Base-by-base conservation (phyloP, 2,888 invertebrate species). In the Orchesellides sinensis region DNA sequence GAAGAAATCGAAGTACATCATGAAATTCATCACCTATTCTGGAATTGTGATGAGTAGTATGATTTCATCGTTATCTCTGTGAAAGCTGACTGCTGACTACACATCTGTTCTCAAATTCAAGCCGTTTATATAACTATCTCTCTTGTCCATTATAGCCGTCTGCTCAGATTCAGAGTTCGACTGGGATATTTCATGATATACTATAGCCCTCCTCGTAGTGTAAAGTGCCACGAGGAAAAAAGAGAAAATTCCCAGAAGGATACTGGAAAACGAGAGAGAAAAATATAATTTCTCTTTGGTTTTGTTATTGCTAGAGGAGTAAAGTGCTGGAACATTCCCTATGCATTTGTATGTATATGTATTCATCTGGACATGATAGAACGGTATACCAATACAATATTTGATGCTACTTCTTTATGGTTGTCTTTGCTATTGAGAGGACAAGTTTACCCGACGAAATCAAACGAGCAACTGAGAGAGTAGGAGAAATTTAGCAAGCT, bases 211-310 rank as follows among this genome's bases (percentile, higher is more conserved):
- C 2, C 4, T 1, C 2, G 40, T n/a, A n/a, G n/a, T n/a, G 69
- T 77, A 68, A 69, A 59, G 72, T 35, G 65, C 45, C 45, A 21
- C 65, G 25, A 25, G 54, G 52, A 45, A 74, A 54, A 61, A 74
- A 19, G 12, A 27, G 61, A 63, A 77, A 56, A 80, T 54, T 73
- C 80, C 80, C 80, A 80, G 32, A 72, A 72, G 80, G 72, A 72
- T 65, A 45, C 52, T 80, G 17, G 6, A 56, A 21, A n/a, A 47
- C 17, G 27, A 47, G 29, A 32, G 35, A 63, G 59, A 68, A 78
- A 63, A 54, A 77, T 29, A 27, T 35, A 68, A 19, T 61, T 21
- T 14, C 47, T 49, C 10, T 40, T 40, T 40, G 40, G 32, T 32
- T 10, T 32, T 6, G 32, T n/a, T n/a, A 32, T 6, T 32, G 32